Evolutionary conservation across 1,140 invertebrate genomes (phyloP).

Genomic region (Bombus cullumanus): DNA sequence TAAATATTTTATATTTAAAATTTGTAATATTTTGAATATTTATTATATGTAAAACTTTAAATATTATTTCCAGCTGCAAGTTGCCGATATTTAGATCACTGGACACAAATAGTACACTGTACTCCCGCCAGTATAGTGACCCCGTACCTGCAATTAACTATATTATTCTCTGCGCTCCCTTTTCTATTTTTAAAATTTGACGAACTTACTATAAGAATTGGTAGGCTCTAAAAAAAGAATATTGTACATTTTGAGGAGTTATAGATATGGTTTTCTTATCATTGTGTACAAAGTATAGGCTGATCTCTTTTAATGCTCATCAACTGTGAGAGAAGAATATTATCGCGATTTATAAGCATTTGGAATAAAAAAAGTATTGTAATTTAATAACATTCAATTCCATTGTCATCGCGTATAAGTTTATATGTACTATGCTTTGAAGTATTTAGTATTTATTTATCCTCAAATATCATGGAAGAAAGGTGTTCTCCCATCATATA

Average conservation of each 20-base stretch:
- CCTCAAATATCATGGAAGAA: background rate
- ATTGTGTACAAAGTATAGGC: background rate
- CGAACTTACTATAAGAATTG: background rate
- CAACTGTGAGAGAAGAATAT: background rate
- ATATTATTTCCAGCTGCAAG: slow-evolving; percentile 9
- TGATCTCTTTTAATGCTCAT: background rate
- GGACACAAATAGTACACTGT: slow-evolving; percentile 22
- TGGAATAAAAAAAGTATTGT: slow-evolving; percentile 14
- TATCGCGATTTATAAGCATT: slow-evolving; percentile 14
- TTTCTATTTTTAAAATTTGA: slow-evolving; percentile 22
- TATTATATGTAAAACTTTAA: background rate
- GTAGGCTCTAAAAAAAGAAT: background rate
- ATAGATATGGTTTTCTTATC: background rate
- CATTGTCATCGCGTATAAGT: background rate
- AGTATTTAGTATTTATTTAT: background rate
- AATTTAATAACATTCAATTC: background rate
- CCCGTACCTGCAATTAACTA: slow-evolving; percentile 31
- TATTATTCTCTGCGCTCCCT: background rate
- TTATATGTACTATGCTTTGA: background rate
- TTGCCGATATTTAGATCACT: background rate
- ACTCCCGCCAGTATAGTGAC: slow-evolving; percentile 32
- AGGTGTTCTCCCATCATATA: background rate
- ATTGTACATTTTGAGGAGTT: background rate
- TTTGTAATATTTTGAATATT: background rate
- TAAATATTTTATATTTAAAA: background rate